Evolutionary conservation across 2,113 vertebrate species (phyloP).

Genomic region (Pangasianodon hypophthalmus): DNA sequence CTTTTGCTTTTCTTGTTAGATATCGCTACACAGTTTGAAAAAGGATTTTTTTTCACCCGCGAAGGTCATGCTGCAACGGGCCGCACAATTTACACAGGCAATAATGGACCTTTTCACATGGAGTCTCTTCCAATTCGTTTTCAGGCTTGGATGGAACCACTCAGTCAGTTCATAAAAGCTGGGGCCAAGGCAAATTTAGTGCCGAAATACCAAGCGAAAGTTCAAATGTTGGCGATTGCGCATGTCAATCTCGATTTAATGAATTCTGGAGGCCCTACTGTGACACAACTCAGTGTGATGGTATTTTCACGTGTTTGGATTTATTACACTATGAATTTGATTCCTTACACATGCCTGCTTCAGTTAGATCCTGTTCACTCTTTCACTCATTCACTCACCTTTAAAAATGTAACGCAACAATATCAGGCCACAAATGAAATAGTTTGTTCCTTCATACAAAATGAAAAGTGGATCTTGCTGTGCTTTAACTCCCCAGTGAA

Average conservation of each 20-base stretch:
- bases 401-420: background rate
- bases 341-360: constrained; percentile 28
- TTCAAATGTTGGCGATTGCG: constrained; percentile 50
- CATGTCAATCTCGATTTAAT: constrained; percentile 47
- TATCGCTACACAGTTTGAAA: constrained; percentile 75
- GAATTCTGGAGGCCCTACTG: constrained; percentile 47
- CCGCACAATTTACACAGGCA: constrained; percentile 51
- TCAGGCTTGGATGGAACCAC: constrained; percentile 67
- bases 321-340: constrained; percentile 36
- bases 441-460: background rate
- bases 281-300: constrained; percentile 38
- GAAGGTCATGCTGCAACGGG: constrained; percentile 62
- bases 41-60: constrained; percentile 65
- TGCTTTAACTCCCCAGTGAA: background rate
- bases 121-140: constrained; percentile 57
- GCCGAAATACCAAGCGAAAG: constrained; percentile 44
- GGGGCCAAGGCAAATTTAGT: constrained; percentile 56
- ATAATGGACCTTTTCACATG: constrained; percentile 50
- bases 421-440: background rate
- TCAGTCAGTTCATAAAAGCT: constrained; percentile 64
- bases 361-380: background rate
- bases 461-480: background rate
- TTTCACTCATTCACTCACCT: background rate
- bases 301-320: constrained; percentile 40
- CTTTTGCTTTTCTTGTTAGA: constrained; percentile 67